A percentile compares a stretch with the other conserved stretches of the same genome.
Evolutionary conservation across 2,888 invertebrate species (phyloP).

Genomic region (Watsonalla cultraria): DNA sequence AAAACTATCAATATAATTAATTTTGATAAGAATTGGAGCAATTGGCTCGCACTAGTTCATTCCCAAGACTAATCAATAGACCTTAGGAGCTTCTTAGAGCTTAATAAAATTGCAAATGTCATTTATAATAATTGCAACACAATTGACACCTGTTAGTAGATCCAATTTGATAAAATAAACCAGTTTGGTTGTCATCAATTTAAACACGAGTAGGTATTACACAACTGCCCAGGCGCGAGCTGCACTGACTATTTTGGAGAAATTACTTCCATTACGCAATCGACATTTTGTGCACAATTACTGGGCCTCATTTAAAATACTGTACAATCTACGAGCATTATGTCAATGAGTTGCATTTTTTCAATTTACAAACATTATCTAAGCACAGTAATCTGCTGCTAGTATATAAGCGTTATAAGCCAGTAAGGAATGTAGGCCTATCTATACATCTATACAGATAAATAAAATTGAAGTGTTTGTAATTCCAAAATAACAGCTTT

Average conservation of each 20-base stretch:
- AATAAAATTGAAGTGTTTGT: too few species aligned
- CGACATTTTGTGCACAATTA: constrained; percentile 15
- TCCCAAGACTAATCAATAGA: too few species aligned
- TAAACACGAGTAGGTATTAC: constrained; percentile 31
- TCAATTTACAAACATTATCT: too few species aligned
- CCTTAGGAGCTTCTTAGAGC: background rate
- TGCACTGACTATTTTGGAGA: constrained; percentile 42
- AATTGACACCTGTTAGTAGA: background rate
- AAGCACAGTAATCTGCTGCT: too few species aligned
- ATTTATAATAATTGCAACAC: background rate
- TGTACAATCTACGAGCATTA: background rate
- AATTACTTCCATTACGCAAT: constrained; percentile 45
- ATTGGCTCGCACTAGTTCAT: too few species aligned
- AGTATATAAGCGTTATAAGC: too few species aligned
- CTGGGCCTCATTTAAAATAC: background rate
- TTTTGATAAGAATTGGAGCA: too few species aligned
- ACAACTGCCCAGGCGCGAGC: constrained; percentile 30
- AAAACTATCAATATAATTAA: too few species aligned
- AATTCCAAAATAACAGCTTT: too few species aligned
- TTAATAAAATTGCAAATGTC: background rate
- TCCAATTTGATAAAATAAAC: constrained; percentile 12
- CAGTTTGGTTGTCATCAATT: constrained; percentile 37
- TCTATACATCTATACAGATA: too few species aligned
- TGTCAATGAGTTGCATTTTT: too few species aligned
- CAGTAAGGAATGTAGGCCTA: too few species aligned